Evolutionary conservation across 1,140 invertebrate species (phyloP), one percentile per base, ranked within the genome.

Genomic region (Oreohelix idahoensis): DNA sequence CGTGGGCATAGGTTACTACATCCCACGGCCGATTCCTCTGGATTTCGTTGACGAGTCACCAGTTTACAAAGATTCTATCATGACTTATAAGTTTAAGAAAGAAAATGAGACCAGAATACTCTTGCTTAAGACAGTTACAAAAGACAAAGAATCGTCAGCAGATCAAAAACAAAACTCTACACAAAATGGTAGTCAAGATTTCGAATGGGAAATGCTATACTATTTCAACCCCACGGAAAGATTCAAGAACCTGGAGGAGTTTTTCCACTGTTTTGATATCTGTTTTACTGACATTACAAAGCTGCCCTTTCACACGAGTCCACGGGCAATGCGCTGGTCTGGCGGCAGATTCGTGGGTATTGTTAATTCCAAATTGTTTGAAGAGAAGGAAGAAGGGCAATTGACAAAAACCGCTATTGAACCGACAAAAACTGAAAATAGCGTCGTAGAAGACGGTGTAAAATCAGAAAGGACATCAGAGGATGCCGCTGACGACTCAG

Each of bases 1-100:
- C 23, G 71, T 73, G 23, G 71, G 36, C 1, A 38, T 73, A 0
- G 71, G 71, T 29, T 73, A 73, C 38, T 39, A 39, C n/a, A 73
- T 73, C 23, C 71, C 71, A n/a, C 71, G 71, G 8, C 36, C 42
- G 20, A 42, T 73, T 8, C 42, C 71, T 45, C 36, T 73, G 1
- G 71, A 73, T 73, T 73, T 73, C 29, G 71, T 1, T 42, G 42
- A 26, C 5, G 71, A 73, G 38, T 73, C 71, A 11, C 38, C 71
- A 11, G 71, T 42, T 8, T 73, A 42, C 29, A 39, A 26, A 8
- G 71, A 73, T 26, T 73, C 71, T 5, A 42, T 73, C 29, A 5
- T 42, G 36, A 73, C 71, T 10, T 73, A 73, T 36, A 73, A 73
- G 42, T 73, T 73, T 39, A 45, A 42, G 71, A 73, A 23, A 42